Conservation (phyloP, 2,888 invertebrate species). For the Thelaira solivaga region DNA sequence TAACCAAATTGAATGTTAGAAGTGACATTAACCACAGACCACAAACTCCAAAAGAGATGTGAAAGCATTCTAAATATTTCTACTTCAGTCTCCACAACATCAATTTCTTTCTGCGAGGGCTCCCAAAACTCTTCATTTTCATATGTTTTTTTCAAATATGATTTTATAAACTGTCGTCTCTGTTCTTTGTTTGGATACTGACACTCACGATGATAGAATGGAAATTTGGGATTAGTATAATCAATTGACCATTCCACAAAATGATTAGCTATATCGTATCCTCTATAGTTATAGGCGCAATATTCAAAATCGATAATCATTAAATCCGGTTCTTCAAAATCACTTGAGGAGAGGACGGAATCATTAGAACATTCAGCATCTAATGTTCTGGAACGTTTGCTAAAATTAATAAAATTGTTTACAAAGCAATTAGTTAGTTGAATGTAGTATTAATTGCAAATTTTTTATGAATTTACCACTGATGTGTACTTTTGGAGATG, state of each 20-base stretch:
- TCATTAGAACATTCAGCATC: slow-evolving; percentile 67
- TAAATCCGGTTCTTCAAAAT: slow-evolving; percentile 79
- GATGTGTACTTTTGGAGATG: background rate
- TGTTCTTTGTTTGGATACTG: slow-evolving; percentile 88
- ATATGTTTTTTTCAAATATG: slow-evolving; percentile 73
- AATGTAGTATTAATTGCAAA: no score
- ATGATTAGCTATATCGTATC: slow-evolving; percentile 96
- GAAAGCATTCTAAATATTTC: slow-evolving; percentile 90
- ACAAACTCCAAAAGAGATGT: slow-evolving; percentile 95
- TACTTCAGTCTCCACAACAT: slow-evolving; percentile 85
- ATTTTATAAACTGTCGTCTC: slow-evolving; percentile 71
- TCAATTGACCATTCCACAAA: slow-evolving; percentile 95
- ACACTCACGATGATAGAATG: slow-evolving; percentile 84
- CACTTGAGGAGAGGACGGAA: slow-evolving; percentile 60
- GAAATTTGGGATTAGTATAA: slow-evolving; percentile 87
- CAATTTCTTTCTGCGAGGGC: slow-evolving; percentile 79
- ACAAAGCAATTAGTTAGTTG: background rate
- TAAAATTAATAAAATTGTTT: no score
- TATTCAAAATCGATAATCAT: slow-evolving; percentile 96
- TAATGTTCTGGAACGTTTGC: slow-evolving; percentile 28
- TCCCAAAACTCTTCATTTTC: slow-evolving; percentile 72
- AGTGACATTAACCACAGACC: slow-evolving; percentile 93
- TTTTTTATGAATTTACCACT: slow-evolving; percentile 28
- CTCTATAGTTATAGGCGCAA: slow-evolving; percentile 95
- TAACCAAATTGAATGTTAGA: slow-evolving; percentile 96